Evolutionary conservation across 2,888 invertebrate genomes (phyloP).

Genomic region (Eurytoma adleriae): DNA sequence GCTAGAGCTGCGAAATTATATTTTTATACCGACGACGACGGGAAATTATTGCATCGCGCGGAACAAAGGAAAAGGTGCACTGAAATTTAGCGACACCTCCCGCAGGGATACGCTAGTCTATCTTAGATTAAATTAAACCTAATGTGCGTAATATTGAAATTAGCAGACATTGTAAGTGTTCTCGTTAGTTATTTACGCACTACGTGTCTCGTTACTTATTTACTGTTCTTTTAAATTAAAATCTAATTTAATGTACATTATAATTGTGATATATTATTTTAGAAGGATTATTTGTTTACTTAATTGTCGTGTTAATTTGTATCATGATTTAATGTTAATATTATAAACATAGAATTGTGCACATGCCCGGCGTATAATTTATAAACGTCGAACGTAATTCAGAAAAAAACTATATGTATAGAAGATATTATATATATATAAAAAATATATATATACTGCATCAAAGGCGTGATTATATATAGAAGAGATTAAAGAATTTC

Average conservation of each 20-base stretch:
- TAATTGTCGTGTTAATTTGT: no score
- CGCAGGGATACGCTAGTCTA: no score
- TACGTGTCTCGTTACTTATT: no score
- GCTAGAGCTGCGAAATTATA: background rate
- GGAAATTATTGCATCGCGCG: background rate
- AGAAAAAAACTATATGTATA: conserved; percentile 23
- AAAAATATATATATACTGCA: conserved; percentile 7
- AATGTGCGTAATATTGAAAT: no score
- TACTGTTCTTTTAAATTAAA: no score
- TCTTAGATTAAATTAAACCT: no score
- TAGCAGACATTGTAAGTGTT: no score
- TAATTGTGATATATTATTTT: no score
- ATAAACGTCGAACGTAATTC: conserved; percentile 42
- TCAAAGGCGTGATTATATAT: conserved; percentile 14
- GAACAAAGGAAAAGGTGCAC: background rate
- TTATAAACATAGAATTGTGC: conserved; percentile 3
- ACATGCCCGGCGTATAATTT: conserved; percentile 29
- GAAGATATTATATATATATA: conserved; percentile 20
- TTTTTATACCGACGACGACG: conserved; percentile 6
- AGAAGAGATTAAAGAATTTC: conserved; percentile 34
- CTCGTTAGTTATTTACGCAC: no score
- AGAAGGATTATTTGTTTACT: no score
- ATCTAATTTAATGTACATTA: no score
- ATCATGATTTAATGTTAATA: no score
- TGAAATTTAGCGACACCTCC: background rate